Conservation (phyloP, 35 echinoderm and acorn worm species). For the Ptychodera flava region DNA sequence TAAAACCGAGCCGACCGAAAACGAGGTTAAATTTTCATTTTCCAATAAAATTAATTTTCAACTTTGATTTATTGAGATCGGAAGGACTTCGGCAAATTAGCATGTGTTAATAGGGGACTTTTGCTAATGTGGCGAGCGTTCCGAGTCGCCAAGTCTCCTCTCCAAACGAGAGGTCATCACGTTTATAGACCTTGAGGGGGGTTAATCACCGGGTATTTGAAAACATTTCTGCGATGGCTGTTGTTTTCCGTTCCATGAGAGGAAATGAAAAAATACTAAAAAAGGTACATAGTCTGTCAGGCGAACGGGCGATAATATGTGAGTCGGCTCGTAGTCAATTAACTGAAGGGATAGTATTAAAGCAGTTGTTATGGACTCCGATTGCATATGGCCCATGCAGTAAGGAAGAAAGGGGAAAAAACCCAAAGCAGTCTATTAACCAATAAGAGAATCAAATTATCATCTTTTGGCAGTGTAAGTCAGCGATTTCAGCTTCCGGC, state of each 20-base stretch:
- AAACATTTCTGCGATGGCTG: not conserved
- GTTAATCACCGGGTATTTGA: not conserved
- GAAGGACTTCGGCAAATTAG: not conserved
- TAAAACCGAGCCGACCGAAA: not conserved
- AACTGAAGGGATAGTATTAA: not conserved
- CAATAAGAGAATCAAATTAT: slow-evolving; percentile 2
- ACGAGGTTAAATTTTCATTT: not conserved
- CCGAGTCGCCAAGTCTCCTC: not conserved
- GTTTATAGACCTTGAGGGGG: not conserved
- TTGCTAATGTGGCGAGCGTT: not conserved
- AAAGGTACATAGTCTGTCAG: not conserved
- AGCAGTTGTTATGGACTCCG: not conserved
- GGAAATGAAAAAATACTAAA: not conserved
- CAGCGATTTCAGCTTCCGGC: not conserved
- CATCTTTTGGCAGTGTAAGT: not conserved
- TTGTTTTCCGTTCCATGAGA: not conserved
- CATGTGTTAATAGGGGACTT: not conserved
- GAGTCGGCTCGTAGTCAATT: not conserved
- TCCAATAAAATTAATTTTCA: not conserved
- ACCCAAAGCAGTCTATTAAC: not conserved
- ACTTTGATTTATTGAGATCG: not conserved
- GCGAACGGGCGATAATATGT: not conserved
- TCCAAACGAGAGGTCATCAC: not conserved
- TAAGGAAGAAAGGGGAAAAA: not conserved
- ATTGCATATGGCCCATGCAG: not conserved